Percentiles rank a stretch among this genome's conserved stretches.
These are phyloP conservation scores for Zosterops borbonicus DNA, from an alignment of 2,113 vertebrate species.

Conservation along the genomic window DNA sequence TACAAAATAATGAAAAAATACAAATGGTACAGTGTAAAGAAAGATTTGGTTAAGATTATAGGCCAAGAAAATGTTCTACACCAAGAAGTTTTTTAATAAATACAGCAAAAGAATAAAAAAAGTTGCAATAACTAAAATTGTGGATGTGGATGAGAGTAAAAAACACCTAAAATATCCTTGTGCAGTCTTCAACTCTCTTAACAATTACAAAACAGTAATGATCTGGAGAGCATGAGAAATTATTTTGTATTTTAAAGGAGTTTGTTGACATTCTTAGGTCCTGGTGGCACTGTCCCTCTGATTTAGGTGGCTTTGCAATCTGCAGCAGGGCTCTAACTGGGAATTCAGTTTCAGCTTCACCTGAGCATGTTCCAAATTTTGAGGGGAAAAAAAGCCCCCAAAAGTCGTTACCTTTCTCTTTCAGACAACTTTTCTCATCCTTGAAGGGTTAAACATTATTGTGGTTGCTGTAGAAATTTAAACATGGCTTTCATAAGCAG, in stretches of 20 bases:
- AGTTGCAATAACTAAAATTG: background rate
- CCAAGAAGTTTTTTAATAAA: background rate
- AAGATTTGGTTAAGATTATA: background rate
- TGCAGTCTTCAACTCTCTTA: background rate
- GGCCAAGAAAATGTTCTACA: background rate
- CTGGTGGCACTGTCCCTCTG: background rate
- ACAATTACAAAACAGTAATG: background rate
- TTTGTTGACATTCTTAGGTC: background rate
- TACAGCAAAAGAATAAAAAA: background rate
- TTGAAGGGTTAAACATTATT: background rate
- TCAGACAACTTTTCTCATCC: background rate
- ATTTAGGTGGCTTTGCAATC: background rate
- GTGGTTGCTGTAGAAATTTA: background rate
- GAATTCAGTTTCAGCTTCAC: background rate
- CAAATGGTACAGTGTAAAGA: background rate
- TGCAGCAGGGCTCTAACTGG: background rate
- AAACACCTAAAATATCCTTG: background rate
- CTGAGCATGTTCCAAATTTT: background rate
- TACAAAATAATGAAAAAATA: constrained; percentile 1
- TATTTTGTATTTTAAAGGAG: background rate
- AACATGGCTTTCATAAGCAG: background rate
- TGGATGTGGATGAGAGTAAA: background rate
- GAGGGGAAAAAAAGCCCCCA: rapidly evolving
- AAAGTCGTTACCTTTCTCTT: background rate
- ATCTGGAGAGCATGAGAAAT: background rate